Percentiles rank a stretch among this genome's conserved stretches.
phyloP scores from a whole-genome alignment of 2,113 vertebrate species.

The Cyanoramphus novaezelandiae region DNA sequence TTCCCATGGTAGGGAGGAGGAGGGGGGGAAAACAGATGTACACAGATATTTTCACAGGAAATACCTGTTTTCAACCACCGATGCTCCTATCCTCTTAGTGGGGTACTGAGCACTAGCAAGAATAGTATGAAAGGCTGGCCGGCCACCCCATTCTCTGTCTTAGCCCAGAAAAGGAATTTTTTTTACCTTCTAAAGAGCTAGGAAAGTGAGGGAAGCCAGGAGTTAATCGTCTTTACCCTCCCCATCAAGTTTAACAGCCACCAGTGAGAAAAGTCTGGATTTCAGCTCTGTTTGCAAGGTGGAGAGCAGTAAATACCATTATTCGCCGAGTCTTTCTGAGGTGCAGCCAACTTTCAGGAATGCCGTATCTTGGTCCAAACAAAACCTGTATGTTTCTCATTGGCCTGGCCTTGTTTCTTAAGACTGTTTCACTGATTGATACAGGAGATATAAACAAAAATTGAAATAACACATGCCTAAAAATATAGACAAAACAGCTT shows the following conservation, averaged over 20 bases:
- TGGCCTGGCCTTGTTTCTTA: constrained; percentile 43
- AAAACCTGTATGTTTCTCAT: constrained; percentile 66
- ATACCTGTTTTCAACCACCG: background rate
- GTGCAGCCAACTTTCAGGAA: constrained; percentile 70
- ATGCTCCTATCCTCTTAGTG: rapidly evolving
- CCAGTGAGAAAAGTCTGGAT: background rate
- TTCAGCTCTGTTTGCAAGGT: constrained; percentile 42
- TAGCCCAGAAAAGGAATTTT: background rate
- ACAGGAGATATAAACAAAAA: constrained; percentile 67
- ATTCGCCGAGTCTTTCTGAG: constrained; percentile 55
- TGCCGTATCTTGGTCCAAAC: constrained; percentile 51
- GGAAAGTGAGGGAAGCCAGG: background rate
- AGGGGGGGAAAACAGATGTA: background rate
- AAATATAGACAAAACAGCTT: constrained; percentile 52
- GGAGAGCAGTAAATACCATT: constrained; percentile 68
- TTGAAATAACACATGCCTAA: constrained; percentile 44
- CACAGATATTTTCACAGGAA: background rate
- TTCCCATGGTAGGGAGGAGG: background rate
- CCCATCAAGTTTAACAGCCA: background rate
- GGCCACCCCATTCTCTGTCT: background rate
- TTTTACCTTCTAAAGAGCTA: background rate
- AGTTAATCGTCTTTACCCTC: background rate
- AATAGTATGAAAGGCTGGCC: background rate
- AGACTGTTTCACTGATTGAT: constrained; percentile 51
- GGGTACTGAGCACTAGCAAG: rapidly evolving